phyloP scores from a whole-genome alignment of 2,797 vertebrate species.

The Melanotaenia maccullochi region DNA sequence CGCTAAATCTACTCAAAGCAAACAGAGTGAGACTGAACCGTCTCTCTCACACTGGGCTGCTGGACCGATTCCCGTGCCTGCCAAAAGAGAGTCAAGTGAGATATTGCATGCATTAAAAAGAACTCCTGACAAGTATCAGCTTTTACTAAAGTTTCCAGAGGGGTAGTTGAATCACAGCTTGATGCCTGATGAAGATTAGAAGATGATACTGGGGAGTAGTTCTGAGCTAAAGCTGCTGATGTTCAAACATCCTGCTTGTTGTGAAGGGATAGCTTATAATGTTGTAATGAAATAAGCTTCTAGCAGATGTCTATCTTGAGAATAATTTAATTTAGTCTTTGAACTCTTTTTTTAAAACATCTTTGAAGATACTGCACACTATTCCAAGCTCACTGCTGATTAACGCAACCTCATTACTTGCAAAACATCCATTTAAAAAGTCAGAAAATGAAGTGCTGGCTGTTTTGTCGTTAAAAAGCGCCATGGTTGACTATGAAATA shows the following conservation, averaged over 20 bases:
- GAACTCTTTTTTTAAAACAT: background rate
- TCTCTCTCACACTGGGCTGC: conserved; percentile 76
- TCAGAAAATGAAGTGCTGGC: background rate
- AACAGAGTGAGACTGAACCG: conserved; percentile 45
- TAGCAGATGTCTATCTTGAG: background rate
- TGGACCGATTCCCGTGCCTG: conserved; percentile 69
- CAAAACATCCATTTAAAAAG: background rate
- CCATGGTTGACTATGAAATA: background rate
- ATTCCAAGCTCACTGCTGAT: background rate
- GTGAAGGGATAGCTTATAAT: background rate
- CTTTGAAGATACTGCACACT: background rate
- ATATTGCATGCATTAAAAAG: conserved; percentile 63
- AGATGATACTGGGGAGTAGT: background rate
- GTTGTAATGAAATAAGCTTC: background rate
- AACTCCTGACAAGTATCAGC: conserved; percentile 29
- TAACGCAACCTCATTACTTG: background rate
- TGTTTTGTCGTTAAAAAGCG: background rate
- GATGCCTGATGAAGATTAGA: background rate
- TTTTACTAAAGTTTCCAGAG: background rate
- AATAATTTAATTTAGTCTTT: background rate
- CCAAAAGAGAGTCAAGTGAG: conserved; percentile 62
- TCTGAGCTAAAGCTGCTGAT: background rate
- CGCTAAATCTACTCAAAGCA: conserved; percentile 63
- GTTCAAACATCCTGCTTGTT: background rate
- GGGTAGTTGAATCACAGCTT: background rate